These are phyloP conservation scores for Tachina fera DNA, from an alignment of 2,888 invertebrate species.

Conservation along the genomic window DNA sequence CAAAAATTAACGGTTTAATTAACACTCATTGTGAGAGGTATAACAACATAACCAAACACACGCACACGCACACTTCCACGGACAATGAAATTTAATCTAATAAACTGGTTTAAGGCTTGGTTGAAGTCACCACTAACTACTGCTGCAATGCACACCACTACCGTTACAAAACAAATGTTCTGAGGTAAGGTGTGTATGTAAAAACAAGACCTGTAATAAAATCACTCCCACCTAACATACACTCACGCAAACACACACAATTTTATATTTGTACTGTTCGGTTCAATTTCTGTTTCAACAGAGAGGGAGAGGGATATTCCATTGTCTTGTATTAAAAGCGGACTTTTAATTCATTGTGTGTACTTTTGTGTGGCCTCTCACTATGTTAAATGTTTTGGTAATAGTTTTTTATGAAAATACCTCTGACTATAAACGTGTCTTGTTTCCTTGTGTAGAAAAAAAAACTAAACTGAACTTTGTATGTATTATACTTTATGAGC, in stretches of 20 bases:
- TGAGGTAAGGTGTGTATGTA: neutral
- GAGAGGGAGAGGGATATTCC: neutral
- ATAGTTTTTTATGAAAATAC: neutral
- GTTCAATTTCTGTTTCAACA: neutral
- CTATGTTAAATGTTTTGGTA: neutral
- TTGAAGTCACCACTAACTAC: constrained; percentile 5
- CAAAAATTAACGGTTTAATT: neutral
- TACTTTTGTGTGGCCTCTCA: neutral
- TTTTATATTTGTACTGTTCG: neutral
- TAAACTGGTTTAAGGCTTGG: neutral
- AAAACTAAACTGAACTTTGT: neutral
- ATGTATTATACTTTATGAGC: constrained; percentile 9
- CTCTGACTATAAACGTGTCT: no score
- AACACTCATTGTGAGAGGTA: neutral
- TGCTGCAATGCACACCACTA: neutral
- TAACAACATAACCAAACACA: neutral
- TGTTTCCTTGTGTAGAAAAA: neutral
- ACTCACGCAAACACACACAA: no score
- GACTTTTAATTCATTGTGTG: neutral
- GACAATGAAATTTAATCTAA: neutral
- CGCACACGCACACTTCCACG: neutral
- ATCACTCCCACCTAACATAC: neutral
- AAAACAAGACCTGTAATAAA: neutral
- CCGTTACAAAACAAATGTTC: neutral
- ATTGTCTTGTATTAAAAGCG: neutral